Percentiles rank a stretch among this genome's conserved stretches.
Evolutionary conservation across 2,888 invertebrate species (phyloP).

Genomic region (Drosophila gaucha): DNA sequence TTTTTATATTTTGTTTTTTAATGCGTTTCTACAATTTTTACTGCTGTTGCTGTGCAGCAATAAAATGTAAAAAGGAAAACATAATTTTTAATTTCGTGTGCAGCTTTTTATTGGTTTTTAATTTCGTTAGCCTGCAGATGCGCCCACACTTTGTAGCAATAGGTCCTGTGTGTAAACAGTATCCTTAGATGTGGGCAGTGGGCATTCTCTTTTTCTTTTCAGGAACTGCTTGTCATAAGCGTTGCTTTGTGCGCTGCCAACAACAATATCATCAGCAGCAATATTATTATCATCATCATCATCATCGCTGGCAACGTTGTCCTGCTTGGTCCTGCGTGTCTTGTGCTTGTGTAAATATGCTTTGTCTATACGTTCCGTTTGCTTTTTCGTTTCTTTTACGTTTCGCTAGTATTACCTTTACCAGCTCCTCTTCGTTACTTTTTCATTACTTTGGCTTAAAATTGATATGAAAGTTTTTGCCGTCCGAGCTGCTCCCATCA

Average conservation of each 20-base stretch:
- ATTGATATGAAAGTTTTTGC: slow-evolving; percentile 81
- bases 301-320: slow-evolving; percentile 15
- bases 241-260: slow-evolving; percentile 65
- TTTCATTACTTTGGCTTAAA: slow-evolving; percentile 76
- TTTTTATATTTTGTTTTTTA: slow-evolving; percentile 21
- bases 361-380: slow-evolving; percentile 69
- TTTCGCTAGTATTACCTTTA: slow-evolving; percentile 19
- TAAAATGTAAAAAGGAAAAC: slow-evolving; percentile 69
- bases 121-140: slow-evolving; percentile 64
- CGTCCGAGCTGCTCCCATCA: slow-evolving; percentile 64
- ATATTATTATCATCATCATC: slow-evolving; percentile 8
- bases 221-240: slow-evolving; percentile 64
- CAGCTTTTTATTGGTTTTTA: slow-evolving; percentile 80
- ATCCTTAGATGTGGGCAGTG: slow-evolving; percentile 58
- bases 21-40: slow-evolving; percentile 50
- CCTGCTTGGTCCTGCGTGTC: slow-evolving; percentile 45
- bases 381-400: slow-evolving; percentile 41
- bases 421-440: slow-evolving; percentile 54
- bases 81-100: slow-evolving; percentile 80
- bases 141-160: slow-evolving; percentile 28
- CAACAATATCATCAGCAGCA: slow-evolving; percentile 68
- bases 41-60: slow-evolving; percentile 43
- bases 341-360: slow-evolving; percentile 78
- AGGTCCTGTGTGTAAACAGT: slow-evolving; percentile 69
- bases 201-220: slow-evolving; percentile 17